These are phyloP conservation scores for Lepidurus packardi DNA, from an alignment of 1,140 invertebrate species.

Conservation along the genomic window DNA sequence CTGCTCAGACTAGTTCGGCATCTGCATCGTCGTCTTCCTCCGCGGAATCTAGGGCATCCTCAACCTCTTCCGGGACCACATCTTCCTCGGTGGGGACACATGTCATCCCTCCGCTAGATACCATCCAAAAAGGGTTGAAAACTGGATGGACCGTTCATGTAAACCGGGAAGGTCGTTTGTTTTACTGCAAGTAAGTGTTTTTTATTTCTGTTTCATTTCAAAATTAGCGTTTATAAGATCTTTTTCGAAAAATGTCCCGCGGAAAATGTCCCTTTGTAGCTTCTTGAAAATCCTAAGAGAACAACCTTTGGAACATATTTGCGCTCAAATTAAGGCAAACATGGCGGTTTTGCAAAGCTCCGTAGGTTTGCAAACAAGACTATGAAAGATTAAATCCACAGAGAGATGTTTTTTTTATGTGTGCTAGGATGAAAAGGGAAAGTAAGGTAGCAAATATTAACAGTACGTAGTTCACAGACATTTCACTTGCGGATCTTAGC, in stretches of 20 bases:
- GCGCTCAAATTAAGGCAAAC: no score
- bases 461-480: no score
- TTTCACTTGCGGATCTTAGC: no score
- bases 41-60: not conserved
- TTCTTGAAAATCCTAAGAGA: no score
- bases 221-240: not conserved
- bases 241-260: not conserved
- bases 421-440: no score
- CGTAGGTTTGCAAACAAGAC: no score
- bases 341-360: no score
- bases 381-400: no score
- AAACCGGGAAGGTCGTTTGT: constrained; percentile 32
- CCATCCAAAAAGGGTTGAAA: constrained; percentile 29
- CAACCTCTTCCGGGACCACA: not conserved
- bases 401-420: no score
- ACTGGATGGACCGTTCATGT: constrained; percentile 35
- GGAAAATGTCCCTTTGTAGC: not conserved
- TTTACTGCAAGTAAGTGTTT: constrained; percentile 36
- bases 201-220: not conserved
- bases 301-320: no score
- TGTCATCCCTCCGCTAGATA: not conserved
- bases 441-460: no score
- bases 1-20: not conserved
- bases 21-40: constrained; percentile 9
- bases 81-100: not conserved